These are phyloP conservation scores for Coelogynopora nodosa DNA, from an alignment of 2,888 invertebrate species.

Conservation along the genomic window DNA sequence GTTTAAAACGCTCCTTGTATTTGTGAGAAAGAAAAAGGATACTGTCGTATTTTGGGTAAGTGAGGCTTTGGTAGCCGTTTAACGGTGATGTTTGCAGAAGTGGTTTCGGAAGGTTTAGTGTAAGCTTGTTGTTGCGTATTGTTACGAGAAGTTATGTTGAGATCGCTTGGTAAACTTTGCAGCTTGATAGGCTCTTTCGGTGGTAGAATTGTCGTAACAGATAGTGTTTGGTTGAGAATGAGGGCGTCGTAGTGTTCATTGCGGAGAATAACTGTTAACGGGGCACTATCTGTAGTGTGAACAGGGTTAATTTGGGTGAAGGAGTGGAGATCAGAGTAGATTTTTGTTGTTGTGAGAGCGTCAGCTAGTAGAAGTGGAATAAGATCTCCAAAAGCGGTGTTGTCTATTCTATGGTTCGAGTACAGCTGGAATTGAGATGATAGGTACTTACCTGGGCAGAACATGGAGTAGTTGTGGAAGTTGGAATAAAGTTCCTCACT, in stretches of 20 bases:
- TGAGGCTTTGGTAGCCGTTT: background rate
- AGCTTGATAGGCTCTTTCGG: background rate
- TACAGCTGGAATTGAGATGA: background rate
- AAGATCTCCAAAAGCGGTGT: slow-evolving; percentile 3
- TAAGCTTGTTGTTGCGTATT: background rate
- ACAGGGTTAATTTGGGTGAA: background rate
- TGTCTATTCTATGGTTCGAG: background rate
- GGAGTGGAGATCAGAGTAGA: background rate
- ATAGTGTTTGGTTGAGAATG: background rate
- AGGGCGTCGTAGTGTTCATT: background rate
- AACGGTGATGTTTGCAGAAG: background rate
- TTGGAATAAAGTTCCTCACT: slow-evolving; percentile 10
- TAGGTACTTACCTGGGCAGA: background rate
- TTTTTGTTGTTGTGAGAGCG: background rate
- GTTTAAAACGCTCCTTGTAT: background rate
- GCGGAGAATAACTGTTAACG: background rate
- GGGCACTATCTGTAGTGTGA: too few relatives aligned
- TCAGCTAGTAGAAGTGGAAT: too few relatives aligned
- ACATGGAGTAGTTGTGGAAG: background rate
- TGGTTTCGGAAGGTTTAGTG: background rate
- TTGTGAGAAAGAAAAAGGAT: background rate
- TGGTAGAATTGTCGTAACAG: background rate
- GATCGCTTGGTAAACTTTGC: background rate
- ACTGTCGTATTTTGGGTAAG: background rate
- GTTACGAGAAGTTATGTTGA: background rate